These are phyloP conservation scores for Campylomormyrus numenius DNA, from an alignment of 2,113 vertebrate species.

Conservation along the genomic window DNA sequence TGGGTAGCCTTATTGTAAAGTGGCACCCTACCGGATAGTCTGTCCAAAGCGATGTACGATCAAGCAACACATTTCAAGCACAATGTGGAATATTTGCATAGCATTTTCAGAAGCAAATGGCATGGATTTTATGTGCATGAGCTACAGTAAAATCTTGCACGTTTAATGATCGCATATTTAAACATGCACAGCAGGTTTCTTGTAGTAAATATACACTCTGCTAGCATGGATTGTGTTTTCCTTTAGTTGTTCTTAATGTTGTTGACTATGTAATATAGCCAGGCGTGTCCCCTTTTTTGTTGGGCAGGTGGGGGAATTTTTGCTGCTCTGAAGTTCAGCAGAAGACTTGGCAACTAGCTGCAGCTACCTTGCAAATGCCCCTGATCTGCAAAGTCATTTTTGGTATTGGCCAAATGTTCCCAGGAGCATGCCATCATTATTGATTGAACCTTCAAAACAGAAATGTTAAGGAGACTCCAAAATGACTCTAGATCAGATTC, in stretches of 20 bases:
- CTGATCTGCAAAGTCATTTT: not conserved
- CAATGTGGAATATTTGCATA: not conserved
- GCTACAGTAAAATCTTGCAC: not conserved
- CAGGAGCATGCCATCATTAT: not conserved
- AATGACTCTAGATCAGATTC: not conserved
- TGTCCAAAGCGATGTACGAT: not conserved
- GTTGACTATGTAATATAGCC: not conserved
- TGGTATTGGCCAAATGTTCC: not conserved
- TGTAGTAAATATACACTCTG: not conserved
- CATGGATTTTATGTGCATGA: not conserved
- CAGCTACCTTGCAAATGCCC: not conserved
- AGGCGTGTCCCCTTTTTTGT: constrained; percentile 11
- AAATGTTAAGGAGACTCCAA: not conserved
- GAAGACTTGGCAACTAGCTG: constrained; percentile 29
- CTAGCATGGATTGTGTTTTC: not conserved
- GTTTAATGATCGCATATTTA: not conserved
- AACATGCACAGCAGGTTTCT: not conserved
- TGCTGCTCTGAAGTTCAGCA: constrained; percentile 45
- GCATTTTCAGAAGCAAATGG: not conserved
- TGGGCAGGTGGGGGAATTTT: constrained; percentile 55
- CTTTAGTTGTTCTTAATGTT: not conserved
- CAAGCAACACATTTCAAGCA: not conserved
- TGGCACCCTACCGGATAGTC: no score
- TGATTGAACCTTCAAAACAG: not conserved
- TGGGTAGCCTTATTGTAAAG: no score